A percentile compares a stretch with the other conserved stretches of the same genome.
Evolutionary conservation across 2,113 vertebrate genomes (phyloP).

Genomic region (Ranitomeya variabilis): DNA sequence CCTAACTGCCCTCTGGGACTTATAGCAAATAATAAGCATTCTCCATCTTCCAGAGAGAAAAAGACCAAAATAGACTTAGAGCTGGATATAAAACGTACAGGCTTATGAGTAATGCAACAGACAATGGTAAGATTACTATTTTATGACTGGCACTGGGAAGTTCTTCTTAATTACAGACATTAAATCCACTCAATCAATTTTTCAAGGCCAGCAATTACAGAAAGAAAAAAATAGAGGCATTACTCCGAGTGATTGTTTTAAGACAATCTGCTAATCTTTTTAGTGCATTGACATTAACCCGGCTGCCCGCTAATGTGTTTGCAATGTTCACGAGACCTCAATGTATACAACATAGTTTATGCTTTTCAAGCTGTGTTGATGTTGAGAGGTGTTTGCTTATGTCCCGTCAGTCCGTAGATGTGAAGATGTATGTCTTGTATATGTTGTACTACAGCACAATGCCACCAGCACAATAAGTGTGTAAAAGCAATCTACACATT

Average conservation of each 20-base stretch:
- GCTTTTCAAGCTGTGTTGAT: slow-evolving; percentile 46
- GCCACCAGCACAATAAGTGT: not conserved
- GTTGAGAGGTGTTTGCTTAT: slow-evolving; percentile 41
- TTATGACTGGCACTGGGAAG: slow-evolving; percentile 27
- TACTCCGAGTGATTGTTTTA: not conserved
- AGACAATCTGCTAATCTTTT: slow-evolving; percentile 4
- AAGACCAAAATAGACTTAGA: slow-evolving; percentile 11
- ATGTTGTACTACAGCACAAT: slow-evolving; percentile 1
- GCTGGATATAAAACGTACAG: not conserved
- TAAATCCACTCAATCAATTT: slow-evolving; percentile 6
- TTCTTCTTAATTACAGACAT: slow-evolving; percentile 35
- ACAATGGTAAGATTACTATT: slow-evolving; percentile 39
- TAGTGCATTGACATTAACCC: slow-evolving; percentile 1
- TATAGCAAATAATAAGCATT: slow-evolving; percentile 34
- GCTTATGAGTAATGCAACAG: slow-evolving; percentile 9
- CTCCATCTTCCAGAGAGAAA: not conserved
- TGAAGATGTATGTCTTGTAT: slow-evolving; percentile 39
- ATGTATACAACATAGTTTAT: slow-evolving; percentile 36
- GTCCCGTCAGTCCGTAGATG: slow-evolving; percentile 24
- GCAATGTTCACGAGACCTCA: not conserved
- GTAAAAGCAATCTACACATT: not conserved
- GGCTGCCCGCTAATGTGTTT: slow-evolving; percentile 7
- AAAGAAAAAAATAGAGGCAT: not conserved
- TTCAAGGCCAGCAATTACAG: not conserved
- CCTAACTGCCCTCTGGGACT: not conserved